These are phyloP conservation scores for Zaprionus lachaisei DNA, from an alignment of 1,140 invertebrate species.

Conservation along the genomic window DNA sequence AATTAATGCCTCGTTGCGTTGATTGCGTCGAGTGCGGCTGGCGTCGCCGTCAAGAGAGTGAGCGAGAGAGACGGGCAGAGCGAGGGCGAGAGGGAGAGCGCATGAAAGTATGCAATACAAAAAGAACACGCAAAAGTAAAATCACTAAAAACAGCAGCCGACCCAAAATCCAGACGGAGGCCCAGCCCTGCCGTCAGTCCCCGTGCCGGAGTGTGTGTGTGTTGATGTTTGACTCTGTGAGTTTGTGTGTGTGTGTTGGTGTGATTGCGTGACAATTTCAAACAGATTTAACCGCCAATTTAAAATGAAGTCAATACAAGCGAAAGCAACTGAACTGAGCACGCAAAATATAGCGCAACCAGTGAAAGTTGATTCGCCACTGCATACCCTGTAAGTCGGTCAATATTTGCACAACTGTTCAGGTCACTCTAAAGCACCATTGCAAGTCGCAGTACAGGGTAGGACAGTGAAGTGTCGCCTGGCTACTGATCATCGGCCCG, in stretches of 20 bases:
- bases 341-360: conserved; percentile 20
- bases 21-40: conserved; percentile 72
- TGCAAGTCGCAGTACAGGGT: conserved; percentile 17
- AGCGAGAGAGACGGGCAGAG: not conserved
- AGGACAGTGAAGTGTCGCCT: conserved; percentile 36
- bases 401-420: not conserved
- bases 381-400: conserved; percentile 9
- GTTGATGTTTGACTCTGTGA: conserved; percentile 41
- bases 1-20: conserved; percentile 84
- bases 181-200: conserved; percentile 34
- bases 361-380: not conserved
- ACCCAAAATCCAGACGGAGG: conserved; percentile 33
- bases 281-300: conserved; percentile 84
- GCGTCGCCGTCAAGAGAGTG: conserved; percentile 17
- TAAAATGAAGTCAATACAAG: conserved; percentile 83
- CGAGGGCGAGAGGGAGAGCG: conserved; percentile 25
- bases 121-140: conserved; percentile 68
- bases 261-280: conserved; percentile 81
- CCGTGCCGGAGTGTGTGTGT: conserved; percentile 20
- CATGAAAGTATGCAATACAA: conserved; percentile 73
- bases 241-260: conserved; percentile 35
- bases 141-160: conserved; percentile 75
- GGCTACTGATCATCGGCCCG: conserved; percentile 67
- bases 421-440: not conserved
- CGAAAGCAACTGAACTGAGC: conserved; percentile 51